phyloP scores from a whole-genome alignment of 2,888 invertebrate genomes.

The Steinernema carpocapsae region DNA sequence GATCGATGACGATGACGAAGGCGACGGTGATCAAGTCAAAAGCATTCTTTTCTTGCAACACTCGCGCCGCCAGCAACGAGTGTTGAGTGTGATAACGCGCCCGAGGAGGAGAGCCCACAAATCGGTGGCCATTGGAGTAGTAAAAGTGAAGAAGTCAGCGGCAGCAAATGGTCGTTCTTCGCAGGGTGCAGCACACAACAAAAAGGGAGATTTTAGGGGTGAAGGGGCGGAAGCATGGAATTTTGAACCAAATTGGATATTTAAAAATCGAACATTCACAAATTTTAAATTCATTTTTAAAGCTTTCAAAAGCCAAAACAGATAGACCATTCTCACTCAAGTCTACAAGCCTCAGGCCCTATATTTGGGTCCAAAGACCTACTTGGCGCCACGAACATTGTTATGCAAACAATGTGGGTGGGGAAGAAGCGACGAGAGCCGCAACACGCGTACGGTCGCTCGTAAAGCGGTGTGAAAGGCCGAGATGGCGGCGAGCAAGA shows the following conservation, averaged over 20 bases:
- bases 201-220: too few relatives aligned
- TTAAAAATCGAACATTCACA: too few relatives aligned
- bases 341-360: too few relatives aligned
- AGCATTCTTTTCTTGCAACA: constrained; percentile 35
- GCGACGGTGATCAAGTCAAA: constrained; percentile 5
- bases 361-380: too few relatives aligned
- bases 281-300: too few relatives aligned
- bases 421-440: background rate
- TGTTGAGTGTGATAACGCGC: constrained; percentile 25
- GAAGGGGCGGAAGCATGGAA: too few relatives aligned
- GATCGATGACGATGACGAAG: too few relatives aligned
- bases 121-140: background rate
- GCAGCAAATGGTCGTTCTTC: too few relatives aligned
- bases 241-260: too few relatives aligned
- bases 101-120: background rate
- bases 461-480: constrained; percentile 12
- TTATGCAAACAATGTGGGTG: constrained; percentile 31
- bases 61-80: background rate
- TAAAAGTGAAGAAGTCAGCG: background rate
- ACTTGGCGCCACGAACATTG: background rate
- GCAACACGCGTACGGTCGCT: constrained; percentile 14
- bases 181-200: too few relatives aligned
- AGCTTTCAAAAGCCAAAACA: too few relatives aligned
- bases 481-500: constrained; percentile 3
- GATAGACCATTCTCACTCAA: too few relatives aligned